A percentile compares a stretch with the other conserved stretches of the same genome.
Conservation (phyloP, 2,888 invertebrate species). For the Amphimallon solstitiale region DNA sequence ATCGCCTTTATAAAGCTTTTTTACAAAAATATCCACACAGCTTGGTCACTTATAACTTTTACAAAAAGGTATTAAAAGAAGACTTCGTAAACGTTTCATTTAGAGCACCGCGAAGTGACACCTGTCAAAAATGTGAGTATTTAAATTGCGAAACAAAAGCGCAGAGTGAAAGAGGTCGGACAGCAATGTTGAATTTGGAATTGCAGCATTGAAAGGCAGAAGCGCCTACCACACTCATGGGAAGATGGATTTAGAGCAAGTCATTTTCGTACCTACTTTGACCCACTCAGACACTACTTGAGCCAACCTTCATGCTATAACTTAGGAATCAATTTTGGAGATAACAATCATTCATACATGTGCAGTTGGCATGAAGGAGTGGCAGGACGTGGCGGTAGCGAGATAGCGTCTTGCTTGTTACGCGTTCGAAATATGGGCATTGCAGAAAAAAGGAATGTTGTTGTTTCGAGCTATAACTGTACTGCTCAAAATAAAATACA, state of each 20-base stretch:
- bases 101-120: conserved; percentile 39
- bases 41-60: too few relatives aligned
- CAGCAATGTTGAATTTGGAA: conserved; percentile 36
- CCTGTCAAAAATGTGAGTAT: conserved; percentile 35
- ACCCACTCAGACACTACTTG: conserved; percentile 51
- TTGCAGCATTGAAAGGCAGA: conserved; percentile 43
- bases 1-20: conserved; percentile 42
- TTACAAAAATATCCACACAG: conserved; percentile 14
- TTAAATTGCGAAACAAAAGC: conserved; percentile 40
- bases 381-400: conserved; percentile 47
- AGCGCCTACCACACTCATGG: too few relatives aligned
- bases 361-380: too few relatives aligned
- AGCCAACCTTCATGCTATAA: conserved; percentile 51
- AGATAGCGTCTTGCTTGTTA: conserved; percentile 40
- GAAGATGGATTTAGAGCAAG: too few relatives aligned
- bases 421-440: background rate
- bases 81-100: conserved; percentile 41
- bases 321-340: conserved; percentile 46
- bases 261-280: background rate
- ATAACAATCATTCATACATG: conserved; percentile 44
- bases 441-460: conserved; percentile 25
- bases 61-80: background rate
- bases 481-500: background rate
- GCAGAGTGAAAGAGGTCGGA: conserved; percentile 31
- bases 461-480: conserved; percentile 42